These are phyloP conservation scores for Campaea margaritaria DNA, from an alignment of 2,888 invertebrate genomes.

Conservation along the genomic window DNA sequence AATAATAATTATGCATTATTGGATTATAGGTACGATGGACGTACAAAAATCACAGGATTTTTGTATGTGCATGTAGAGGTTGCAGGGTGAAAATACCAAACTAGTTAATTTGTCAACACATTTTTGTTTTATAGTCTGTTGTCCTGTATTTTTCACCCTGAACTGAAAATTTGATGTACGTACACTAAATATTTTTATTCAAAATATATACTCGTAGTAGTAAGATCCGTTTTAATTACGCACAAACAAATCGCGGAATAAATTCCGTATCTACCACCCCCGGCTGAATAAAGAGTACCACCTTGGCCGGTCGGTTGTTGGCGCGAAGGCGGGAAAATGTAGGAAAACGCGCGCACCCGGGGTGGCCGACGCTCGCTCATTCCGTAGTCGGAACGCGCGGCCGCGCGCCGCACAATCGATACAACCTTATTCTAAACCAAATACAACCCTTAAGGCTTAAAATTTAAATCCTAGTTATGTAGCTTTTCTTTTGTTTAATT, in stretches of 20 bases:
- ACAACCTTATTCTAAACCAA: slow-evolving; percentile 50
- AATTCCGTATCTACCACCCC: slow-evolving; percentile 54
- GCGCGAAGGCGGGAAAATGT: slow-evolving; percentile 45
- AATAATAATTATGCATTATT: no score
- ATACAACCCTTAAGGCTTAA: slow-evolving; percentile 35
- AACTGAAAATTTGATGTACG: no score
- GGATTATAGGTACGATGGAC: no score
- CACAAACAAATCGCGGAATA: slow-evolving; percentile 53
- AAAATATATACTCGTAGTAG: slow-evolving; percentile 10
- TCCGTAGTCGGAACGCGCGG: slow-evolving; percentile 71
- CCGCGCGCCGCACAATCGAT: slow-evolving; percentile 80
- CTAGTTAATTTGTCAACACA: no score
- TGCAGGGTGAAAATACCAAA: no score
- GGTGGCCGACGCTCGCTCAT: slow-evolving; percentile 63
- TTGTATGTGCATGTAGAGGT: no score
- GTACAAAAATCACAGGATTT: no score
- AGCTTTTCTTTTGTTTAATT: slow-evolving; percentile 6
- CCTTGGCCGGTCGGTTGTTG: slow-evolving; percentile 12
- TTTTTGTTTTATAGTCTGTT: no score
- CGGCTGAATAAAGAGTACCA: slow-evolving; percentile 24
- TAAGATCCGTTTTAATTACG: slow-evolving; percentile 34
- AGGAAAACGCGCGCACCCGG: slow-evolving; percentile 79
- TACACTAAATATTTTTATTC: no score
- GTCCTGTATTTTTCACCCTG: no score
- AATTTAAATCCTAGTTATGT: neutral